These are phyloP conservation scores for Synanthedon vespiformis DNA, from an alignment of 2,888 invertebrate genomes.

Conservation along the genomic window DNA sequence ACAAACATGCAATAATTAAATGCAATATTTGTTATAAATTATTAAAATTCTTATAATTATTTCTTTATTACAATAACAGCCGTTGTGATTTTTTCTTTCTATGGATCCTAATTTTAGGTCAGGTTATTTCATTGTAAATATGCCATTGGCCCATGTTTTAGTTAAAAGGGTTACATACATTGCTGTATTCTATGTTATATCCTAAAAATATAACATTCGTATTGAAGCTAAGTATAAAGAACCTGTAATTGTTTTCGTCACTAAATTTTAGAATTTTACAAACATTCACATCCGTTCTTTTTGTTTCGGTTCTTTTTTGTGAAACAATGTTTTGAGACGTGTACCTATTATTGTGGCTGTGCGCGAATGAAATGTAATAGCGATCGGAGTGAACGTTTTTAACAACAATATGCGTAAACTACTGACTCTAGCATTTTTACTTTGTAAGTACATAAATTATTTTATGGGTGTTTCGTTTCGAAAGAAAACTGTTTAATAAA, in stretches of 20 bases:
- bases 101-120: neutral
- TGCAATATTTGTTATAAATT: conserved; percentile 2
- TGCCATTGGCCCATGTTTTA: too few relatives aligned
- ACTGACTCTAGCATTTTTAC: conserved; percentile 44
- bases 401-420: conserved; percentile 42
- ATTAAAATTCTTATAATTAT: neutral
- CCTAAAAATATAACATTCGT: too few relatives aligned
- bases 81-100: neutral
- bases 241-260: neutral
- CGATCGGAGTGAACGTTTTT: conserved; percentile 19
- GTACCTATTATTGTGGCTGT: conserved; percentile 21
- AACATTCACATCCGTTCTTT: conserved; percentile 29
- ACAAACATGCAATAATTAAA: too few relatives aligned
- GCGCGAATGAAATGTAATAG: conserved; percentile 26
- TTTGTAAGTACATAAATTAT: conserved; percentile 36
- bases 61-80: neutral
- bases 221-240: too few relatives aligned
- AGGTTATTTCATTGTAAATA: too few relatives aligned
- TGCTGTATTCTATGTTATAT: too few relatives aligned
- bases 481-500: too few relatives aligned
- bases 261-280: conserved; percentile 9
- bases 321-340: conserved; percentile 20
- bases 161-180: too few relatives aligned
- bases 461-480: too few relatives aligned
- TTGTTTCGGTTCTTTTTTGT: conserved; percentile 20